Conservation (phyloP, 2,113 vertebrate genomes). For the Gymnobelideus leadbeateri region DNA sequence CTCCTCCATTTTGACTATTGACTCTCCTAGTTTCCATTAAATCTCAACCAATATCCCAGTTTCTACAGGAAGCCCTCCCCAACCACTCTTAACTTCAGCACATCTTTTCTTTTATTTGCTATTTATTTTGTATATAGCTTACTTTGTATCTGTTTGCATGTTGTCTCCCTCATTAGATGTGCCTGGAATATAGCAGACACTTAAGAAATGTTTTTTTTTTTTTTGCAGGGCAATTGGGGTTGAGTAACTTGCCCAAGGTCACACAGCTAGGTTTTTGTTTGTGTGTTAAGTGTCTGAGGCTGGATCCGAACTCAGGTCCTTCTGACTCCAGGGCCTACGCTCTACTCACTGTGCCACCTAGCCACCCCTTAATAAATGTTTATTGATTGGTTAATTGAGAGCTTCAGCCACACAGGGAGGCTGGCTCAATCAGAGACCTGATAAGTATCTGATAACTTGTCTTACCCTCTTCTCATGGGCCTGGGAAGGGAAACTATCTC, state of each 20-base stretch:
- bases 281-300: too few relatives aligned
- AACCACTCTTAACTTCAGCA: background rate
- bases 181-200: background rate
- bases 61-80: background rate
- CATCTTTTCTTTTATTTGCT: background rate
- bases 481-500: background rate
- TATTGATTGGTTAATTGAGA: background rate
- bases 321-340: too few relatives aligned
- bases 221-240: too few relatives aligned
- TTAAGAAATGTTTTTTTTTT: background rate
- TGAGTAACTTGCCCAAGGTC: too few relatives aligned
- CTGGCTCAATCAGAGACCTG: background rate
- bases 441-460: background rate
- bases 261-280: too few relatives aligned
- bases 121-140: background rate
- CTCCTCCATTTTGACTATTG: background rate
- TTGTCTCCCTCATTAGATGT: background rate
- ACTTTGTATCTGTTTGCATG: background rate
- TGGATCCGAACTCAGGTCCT: too few relatives aligned
- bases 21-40: background rate
- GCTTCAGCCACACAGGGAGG: background rate
- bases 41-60: background rate
- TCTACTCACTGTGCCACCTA: too few relatives aligned
- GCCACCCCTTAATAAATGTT: background rate
- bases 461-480: background rate